Evolutionary conservation across 2,113 vertebrate genomes (phyloP), one percentile per base, ranked within the genome.

Genomic region (Catharus fuscescens): DNA sequence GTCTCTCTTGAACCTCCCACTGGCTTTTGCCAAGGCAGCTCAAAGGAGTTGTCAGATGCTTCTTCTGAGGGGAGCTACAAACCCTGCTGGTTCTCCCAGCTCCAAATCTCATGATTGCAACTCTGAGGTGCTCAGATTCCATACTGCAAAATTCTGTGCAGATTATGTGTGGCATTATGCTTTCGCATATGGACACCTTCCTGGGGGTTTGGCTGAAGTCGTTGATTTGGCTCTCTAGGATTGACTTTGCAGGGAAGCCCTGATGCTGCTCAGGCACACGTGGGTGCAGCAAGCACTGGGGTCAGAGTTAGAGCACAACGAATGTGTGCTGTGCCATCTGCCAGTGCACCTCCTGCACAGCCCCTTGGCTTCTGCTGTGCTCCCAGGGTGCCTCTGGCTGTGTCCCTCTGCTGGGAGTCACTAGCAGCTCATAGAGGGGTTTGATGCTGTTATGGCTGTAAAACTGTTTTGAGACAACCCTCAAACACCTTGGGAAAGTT

Each of bases 221-320:
- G 29, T 24, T 10, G 6, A 18, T 47, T 52, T 71, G 26, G 6
- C 0, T 14, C 12, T n/a, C 26, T 28, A 4, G 1, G 32, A 11
- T 5, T n/a, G 25, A 25, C 29, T 45, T 6, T 8, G 1, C 8
- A n/a, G 47, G 28, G 24, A 59, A 5, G 34, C 7, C 3, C 20
- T 10, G 14, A 8, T 10, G 52, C 29, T 85, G 7, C 64, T 44
- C 1, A 5, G 34, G 59, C n/a, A 48, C 2, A 2, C 0, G 0
- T 23, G 20, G 24, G 5, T 76, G 17, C 8, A 26, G 32, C 29
- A 54, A 24, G 29, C 10, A 5, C 4, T 67, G n/a, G 24, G 29
- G 6, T 59, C 17, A 64, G 10, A 28, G 18, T 45, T 34, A 23
- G 32, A 53, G 21, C 0, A n/a, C n/a, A n/a, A n/a, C n/a, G 36